Evolutionary conservation across 2,113 vertebrate genomes (phyloP).

Genomic region (Festucalex cinctus): DNA sequence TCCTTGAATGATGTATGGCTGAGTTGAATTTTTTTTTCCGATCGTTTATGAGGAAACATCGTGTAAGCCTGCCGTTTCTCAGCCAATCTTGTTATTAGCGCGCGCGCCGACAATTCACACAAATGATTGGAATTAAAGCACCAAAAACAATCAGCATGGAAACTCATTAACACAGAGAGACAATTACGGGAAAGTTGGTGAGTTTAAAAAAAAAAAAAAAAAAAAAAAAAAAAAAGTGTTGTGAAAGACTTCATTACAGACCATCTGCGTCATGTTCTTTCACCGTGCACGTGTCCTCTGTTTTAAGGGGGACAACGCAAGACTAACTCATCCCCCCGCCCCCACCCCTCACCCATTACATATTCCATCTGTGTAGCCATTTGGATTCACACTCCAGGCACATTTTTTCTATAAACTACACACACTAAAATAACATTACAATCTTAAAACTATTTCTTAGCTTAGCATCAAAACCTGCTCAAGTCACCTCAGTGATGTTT

Average conservation of each 20-base stretch:
- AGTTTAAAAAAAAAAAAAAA: conserved; percentile 20
- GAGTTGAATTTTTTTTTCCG: neutral
- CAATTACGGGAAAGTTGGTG: conserved; percentile 50
- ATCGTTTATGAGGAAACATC: neutral
- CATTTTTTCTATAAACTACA: neutral
- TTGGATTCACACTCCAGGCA: neutral
- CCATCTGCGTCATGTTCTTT: conserved; percentile 15
- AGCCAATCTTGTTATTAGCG: conserved; percentile 72
- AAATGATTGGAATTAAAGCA: conserved; percentile 75
- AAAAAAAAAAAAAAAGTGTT: conserved; percentile 15
- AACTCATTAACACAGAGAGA: conserved; percentile 39
- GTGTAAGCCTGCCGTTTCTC: conserved; percentile 26
- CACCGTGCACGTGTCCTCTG: neutral
- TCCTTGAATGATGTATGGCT: neutral
- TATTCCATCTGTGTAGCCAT: neutral
- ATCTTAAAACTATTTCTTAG: no score
- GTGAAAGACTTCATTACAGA: conserved; percentile 8
- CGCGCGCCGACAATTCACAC: conserved; percentile 54
- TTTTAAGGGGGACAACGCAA: neutral
- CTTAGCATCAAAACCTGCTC: no score
- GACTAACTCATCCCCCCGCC: no score
- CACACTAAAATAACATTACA: neutral
- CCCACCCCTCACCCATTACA: neutral
- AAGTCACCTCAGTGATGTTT: no score
- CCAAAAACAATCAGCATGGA: conserved; percentile 48